Evolutionary conservation across 2,888 invertebrate genomes (phyloP), one percentile per base, ranked within the genome.

Genomic region (Ichneumoninae sp.): DNA sequence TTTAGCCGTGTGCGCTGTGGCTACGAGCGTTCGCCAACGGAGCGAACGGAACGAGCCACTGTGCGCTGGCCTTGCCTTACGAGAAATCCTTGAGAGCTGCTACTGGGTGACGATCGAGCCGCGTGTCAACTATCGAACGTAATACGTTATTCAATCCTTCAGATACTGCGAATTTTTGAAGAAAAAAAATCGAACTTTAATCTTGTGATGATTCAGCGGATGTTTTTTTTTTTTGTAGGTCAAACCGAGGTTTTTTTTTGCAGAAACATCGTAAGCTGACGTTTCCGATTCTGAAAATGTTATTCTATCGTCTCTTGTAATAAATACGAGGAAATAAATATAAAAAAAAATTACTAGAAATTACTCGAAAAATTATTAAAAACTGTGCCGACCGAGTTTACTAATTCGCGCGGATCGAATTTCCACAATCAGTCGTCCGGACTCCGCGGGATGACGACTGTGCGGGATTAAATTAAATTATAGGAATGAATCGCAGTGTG

Each of bases 41-140:
- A 70, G 33, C 36, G 74, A 81, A 84, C 50, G 68, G 33, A 62
- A 33, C n/a, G 82, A 82, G 69, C 65, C 71, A 65, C 80, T 19
- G 8, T 78, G 70, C 68, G 70, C 40, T 80, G 86, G 84, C 84
- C 86, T 86, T 86, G 82, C 69, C 78, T 78, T 54, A 36, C 75
- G 60, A 79, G 74, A 79, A 84, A 79, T 84, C 84, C 84, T 84
- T 84, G 84, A 79, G 62, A 69, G 62, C 40, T 30, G 62, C 40
- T 30, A 19, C 6, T 52, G 57, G 19, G 10, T 33, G 40, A 54
- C 60, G 30, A 81, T 40, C 8, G 26, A 36, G 3, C 2, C 30
- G 40, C 52, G 13, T 22, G 52, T 36, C 22, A 36, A 52, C 52
- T n/a, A 40, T 54, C 33, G 4, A 54, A 52, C 52, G 33, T 30